phyloP scores from a whole-genome alignment of 2,113 vertebrate species.

The Ornithorhynchus anatinus region DNA sequence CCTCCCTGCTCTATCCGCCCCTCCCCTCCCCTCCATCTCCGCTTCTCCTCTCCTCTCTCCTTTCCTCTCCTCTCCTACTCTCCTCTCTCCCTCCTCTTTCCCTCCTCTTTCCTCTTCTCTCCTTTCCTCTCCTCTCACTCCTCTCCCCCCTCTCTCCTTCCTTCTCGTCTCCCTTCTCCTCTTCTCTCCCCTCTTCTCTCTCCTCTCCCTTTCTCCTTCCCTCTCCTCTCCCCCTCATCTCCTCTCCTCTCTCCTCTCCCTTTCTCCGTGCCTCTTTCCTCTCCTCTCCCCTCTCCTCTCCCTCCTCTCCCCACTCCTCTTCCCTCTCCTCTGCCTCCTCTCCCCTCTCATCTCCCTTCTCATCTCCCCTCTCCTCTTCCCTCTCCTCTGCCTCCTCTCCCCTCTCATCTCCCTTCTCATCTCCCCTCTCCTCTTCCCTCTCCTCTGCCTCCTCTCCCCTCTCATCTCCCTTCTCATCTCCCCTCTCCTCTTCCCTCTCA shows the following conservation, averaged over 20 bases:
- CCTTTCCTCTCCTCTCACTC: not conserved
- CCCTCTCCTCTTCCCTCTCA: conserved; percentile 6
- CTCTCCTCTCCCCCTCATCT: not conserved
- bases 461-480: not conserved
- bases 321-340: not conserved
- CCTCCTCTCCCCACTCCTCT: not conserved
- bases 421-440: too few relatives aligned
- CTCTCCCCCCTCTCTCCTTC: not conserved
- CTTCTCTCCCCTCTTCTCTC: not conserved
- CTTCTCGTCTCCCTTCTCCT: not conserved
- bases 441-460: not conserved
- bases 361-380: too few relatives aligned
- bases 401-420: too few relatives aligned
- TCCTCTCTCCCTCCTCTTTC: not conserved
- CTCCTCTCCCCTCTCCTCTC: rapidly evolving
- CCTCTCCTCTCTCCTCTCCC: not conserved
- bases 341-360: not conserved
- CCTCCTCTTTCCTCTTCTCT: not conserved
- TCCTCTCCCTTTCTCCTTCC: not conserved
- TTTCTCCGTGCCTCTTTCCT: not conserved
- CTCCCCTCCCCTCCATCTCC: not conserved
- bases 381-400: too few relatives aligned
- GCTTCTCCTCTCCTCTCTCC: not conserved
- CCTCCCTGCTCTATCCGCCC: not conserved
- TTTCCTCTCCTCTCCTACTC: not conserved